Evolutionary conservation across 2,113 vertebrate genomes (phyloP).

Genomic region (Rattus norvegicus): GRCr8 NC_086032.1:33982501-33983000

Average conservation of each 20-base stretch:
- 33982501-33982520: slow-evolving; percentile 48
- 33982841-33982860: slow-evolving; percentile 14
- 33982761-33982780: slow-evolving; percentile 21
- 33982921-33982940: slow-evolving; percentile 2
- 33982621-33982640: background rate
- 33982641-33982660: slow-evolving; percentile 7
- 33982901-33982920: slow-evolving; percentile 15
- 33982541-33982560: slow-evolving; percentile 52
- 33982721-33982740: slow-evolving; percentile 22
- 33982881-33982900: slow-evolving; percentile 42
- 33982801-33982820: background rate
- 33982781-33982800: background rate
- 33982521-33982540: background rate
- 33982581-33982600: slow-evolving; percentile 37
- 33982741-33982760: slow-evolving; percentile 38
- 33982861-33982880: background rate
- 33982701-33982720: slow-evolving; percentile 46
- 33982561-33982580: background rate
- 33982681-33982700: slow-evolving; percentile 39
- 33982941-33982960: slow-evolving; percentile 29
- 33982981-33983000: background rate
- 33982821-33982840: slow-evolving; percentile 38
- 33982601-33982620: slow-evolving; percentile 23
- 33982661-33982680: slow-evolving; percentile 24
- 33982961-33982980: background rate